Percentiles rank a stretch among this genome's conserved stretches.
Evolutionary conservation across 2,888 invertebrate species (phyloP).

Genomic region (Acronicta aceris): DNA sequence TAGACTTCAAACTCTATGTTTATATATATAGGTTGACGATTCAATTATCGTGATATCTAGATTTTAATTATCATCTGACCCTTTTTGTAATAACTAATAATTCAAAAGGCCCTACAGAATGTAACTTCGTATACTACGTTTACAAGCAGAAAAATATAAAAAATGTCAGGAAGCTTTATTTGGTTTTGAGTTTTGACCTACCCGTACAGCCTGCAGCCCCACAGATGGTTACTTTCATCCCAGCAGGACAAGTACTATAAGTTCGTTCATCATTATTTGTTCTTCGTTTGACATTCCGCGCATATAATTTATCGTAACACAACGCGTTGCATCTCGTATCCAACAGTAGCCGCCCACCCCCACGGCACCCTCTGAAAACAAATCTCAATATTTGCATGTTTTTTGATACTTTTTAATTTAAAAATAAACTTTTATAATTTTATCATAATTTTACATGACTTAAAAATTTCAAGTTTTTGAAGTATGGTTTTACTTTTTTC

Average conservation of each 20-base stretch:
- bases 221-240: slow-evolving; percentile 88
- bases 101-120: too few species aligned
- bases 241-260: slow-evolving; percentile 73
- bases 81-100: too few species aligned
- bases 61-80: too few species aligned
- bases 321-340: slow-evolving; percentile 6
- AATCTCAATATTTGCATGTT: slow-evolving; percentile 49
- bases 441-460: slow-evolving; percentile 34
- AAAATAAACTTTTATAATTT: slow-evolving; percentile 12
- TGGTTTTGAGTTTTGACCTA: slow-evolving; percentile 57
- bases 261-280: slow-evolving; percentile 15
- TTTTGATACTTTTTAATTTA: slow-evolving; percentile 38
- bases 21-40: background rate
- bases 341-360: slow-evolving; percentile 23
- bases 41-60: too few species aligned
- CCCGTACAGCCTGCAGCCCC: slow-evolving; percentile 88
- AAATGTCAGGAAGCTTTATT: too few species aligned
- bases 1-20: too few species aligned
- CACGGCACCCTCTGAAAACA: slow-evolving; percentile 34
- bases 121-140: too few species aligned
- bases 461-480: slow-evolving; percentile 29
- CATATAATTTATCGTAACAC: slow-evolving; percentile 4
- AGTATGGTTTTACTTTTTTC: slow-evolving; percentile 24
- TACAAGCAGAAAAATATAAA: too few species aligned
- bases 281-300: slow-evolving; percentile 13